phyloP scores from a whole-genome alignment of 2,113 vertebrate genomes.

The Albula glossodonta region DNA sequence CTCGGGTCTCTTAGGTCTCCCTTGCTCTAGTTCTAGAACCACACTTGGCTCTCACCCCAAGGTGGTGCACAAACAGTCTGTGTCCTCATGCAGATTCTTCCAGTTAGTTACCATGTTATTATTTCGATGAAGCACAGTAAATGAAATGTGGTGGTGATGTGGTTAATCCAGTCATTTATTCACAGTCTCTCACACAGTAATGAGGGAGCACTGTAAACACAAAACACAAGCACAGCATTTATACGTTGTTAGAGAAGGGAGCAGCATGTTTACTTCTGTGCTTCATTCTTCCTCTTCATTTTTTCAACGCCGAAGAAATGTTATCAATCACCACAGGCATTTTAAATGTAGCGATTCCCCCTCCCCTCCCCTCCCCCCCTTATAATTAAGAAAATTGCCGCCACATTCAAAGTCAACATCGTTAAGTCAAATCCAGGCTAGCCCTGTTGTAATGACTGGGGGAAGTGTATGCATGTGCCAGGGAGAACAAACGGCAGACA shows the following conservation, averaged over 20 bases:
- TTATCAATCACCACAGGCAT: background rate
- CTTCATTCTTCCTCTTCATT: background rate
- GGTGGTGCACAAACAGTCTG: background rate
- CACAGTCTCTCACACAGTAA: background rate
- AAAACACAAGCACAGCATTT: conserved; percentile 22
- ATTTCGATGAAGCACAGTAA: no score
- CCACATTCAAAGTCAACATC: background rate
- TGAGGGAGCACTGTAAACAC: background rate
- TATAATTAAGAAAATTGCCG: background rate
- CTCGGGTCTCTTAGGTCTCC: no score
- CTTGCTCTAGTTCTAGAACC: no score
- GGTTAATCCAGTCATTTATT: background rate
- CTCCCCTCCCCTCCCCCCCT: background rate
- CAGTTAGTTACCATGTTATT: no score
- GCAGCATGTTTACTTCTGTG: background rate
- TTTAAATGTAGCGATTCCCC: background rate
- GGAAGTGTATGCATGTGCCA: background rate
- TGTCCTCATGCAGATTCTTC: background rate
- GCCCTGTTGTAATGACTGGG: background rate
- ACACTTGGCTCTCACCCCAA: background rate
- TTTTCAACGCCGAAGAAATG: background rate
- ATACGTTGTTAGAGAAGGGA: conserved; percentile 21
- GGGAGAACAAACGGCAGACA: conserved; percentile 1
- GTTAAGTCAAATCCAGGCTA: background rate
- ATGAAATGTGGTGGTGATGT: no score